Conservation (phyloP, 2,888 invertebrate genomes). For the Xanthia togata region DNA sequence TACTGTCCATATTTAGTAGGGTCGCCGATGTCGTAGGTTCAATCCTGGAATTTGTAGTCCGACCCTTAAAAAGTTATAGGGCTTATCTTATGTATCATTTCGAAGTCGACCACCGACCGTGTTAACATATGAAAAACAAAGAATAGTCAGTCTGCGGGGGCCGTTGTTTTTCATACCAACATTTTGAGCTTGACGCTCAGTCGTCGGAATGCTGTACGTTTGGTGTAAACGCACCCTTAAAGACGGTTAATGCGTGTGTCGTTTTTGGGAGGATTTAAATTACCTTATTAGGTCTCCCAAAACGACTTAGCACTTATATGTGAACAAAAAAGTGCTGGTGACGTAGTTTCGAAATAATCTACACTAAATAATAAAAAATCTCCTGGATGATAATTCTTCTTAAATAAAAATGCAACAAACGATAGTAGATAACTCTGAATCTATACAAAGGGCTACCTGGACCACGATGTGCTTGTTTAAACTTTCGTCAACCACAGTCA, state of each 20-base stretch:
- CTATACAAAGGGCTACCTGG: not conserved
- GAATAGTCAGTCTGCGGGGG: too few relatives aligned
- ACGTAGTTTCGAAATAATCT: not conserved
- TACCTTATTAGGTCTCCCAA: not conserved
- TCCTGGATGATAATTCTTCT: not conserved
- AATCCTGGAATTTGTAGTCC: not conserved
- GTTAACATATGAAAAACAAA: not conserved
- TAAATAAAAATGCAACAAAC: not conserved
- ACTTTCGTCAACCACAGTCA: not conserved
- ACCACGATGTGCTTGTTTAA: conserved; percentile 1
- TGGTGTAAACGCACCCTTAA: not conserved
- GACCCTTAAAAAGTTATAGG: not conserved
- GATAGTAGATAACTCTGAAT: not conserved
- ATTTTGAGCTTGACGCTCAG: not conserved
- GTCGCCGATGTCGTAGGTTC: not conserved
- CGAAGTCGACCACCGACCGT: not conserved
- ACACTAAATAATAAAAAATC: not conserved
- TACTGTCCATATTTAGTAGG: not conserved
- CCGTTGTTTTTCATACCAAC: not conserved
- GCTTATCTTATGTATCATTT: not conserved
- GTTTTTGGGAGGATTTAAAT: not conserved
- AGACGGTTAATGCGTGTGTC: not conserved
- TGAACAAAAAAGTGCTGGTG: not conserved
- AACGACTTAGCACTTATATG: not conserved
- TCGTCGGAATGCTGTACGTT: not conserved